Conservation (phyloP, 92 coral and sea anemone genomes). For the Paragorgia papillata region DNA sequence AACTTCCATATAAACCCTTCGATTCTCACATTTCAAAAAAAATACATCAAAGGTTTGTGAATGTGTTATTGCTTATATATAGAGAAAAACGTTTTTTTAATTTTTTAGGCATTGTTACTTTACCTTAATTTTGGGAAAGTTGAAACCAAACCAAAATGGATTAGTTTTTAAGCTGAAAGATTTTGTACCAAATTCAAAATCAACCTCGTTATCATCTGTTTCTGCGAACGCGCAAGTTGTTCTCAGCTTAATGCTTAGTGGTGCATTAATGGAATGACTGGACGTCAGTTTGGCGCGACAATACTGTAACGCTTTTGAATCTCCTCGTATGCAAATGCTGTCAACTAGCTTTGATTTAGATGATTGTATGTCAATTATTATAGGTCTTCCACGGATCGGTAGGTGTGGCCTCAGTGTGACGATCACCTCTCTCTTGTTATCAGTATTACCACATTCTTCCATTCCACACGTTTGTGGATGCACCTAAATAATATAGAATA, state of each 20-base stretch:
- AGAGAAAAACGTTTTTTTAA: too few species aligned
- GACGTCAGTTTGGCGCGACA: background rate
- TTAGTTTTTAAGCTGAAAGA: background rate
- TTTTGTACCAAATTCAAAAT: background rate
- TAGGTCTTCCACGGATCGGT: slow-evolving; percentile 12
- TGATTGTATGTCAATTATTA: background rate
- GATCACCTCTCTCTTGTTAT: background rate
- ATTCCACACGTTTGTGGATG: background rate
- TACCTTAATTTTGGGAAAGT: background rate
- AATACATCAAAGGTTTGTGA: too few species aligned
- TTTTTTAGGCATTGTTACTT: too few species aligned
- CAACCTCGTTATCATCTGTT: background rate
- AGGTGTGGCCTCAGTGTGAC: slow-evolving; percentile 24
- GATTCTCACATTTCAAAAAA: too few species aligned
- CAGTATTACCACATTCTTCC: slow-evolving; percentile 2
- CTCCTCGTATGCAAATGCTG: background rate
- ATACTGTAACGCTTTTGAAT: too few species aligned
- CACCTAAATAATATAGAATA: background rate
- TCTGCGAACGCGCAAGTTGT: background rate
- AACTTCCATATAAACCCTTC: too few species aligned
- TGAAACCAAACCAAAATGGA: background rate
- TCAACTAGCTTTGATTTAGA: background rate
- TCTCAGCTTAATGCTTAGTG: background rate
- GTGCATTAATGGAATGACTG: background rate
- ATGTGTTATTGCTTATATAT: too few species aligned